phyloP scores from a whole-genome alignment of 2,797 vertebrate species.

The Chaunax sp. region DNA sequence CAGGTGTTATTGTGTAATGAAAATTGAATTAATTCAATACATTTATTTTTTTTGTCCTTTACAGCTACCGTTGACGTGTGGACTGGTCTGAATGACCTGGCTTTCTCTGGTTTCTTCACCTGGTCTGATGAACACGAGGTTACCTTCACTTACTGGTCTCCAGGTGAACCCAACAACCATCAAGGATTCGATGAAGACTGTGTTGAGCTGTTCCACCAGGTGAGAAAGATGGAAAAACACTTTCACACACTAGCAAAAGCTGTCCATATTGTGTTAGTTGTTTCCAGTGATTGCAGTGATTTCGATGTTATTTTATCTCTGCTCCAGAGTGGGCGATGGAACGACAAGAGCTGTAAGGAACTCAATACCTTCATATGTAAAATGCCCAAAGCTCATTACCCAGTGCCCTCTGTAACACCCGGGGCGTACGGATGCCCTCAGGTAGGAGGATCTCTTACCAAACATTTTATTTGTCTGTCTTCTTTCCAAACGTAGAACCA shows the following conservation, averaged over 20 bases:
- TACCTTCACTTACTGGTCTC: conserved; percentile 85
- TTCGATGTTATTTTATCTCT: conserved; percentile 9
- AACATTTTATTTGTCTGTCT: neutral
- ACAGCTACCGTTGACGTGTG: conserved; percentile 82
- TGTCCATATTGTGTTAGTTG: neutral
- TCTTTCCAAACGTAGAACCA: neutral
- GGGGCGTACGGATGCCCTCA: conserved; percentile 81
- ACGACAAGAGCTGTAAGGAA: conserved; percentile 81
- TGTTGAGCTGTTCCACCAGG: conserved; percentile 81
- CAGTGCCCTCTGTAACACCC: conserved; percentile 79
- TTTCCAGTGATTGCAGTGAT: neutral
- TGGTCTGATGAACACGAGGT: conserved; percentile 80
- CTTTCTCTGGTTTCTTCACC: conserved; percentile 66
- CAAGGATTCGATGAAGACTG: conserved; percentile 81
- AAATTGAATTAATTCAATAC: neutral
- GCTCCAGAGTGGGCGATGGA: conserved; percentile 83
- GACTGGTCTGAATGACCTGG: conserved; percentile 82
- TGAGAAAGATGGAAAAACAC: conserved; percentile 36
- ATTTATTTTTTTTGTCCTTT: neutral
- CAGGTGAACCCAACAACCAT: conserved; percentile 85
- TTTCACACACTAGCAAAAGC: too few relatives aligned
- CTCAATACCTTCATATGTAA: conserved; percentile 85
- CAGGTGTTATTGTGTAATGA: too few relatives aligned
- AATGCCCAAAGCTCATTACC: conserved; percentile 82
- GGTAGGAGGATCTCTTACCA: conserved; percentile 54